Base-by-base conservation (phyloP, 2,888 invertebrate species). In the Kryphioiulus occultus region DNA sequence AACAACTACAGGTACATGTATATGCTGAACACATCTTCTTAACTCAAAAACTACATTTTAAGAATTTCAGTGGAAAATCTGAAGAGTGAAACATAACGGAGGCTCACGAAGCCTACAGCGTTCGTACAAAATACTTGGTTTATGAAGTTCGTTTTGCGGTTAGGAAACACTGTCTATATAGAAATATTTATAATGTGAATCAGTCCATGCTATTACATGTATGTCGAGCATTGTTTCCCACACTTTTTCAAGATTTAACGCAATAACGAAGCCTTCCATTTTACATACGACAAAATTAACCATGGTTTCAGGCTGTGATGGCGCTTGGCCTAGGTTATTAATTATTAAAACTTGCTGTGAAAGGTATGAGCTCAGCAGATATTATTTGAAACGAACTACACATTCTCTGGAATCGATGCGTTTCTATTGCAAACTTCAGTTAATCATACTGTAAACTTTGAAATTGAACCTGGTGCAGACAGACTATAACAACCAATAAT, bases 21-120 rank as follows among this genome's bases (percentile, higher is more conserved):
- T 78, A 78, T 78, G 78, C 78, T 30, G 30, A 78, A 78, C 78
- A 78, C 78, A 78, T 78, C 78, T 78, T 78, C 78, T 30, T 68
- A 12, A 26, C 68, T 68, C 26, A 10, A 78, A 78, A 78, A 78
- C 30, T 78, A 30, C 78, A 78, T 78, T 30, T 78, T 78, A 78
- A 32, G 30, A 78, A 32, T 78, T 78, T 78, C 30, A 78, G 26
- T 78, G 30, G 30, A 30, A 78, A 78, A 78, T 17, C 30, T 17
- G 15, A 78, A 30, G 17, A 78, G 17, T 15, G 17, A 78, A 78
- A 78, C 17, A 17, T 30, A 30, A 17, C 17, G 15, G 4, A 30
- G 78, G 30, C 30, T 26, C 15, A 17, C 78, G 17, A 32, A 78
- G 30, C 78, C 12, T 78, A 32, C 78, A 32, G 78, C 12, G 78